Evolutionary conservation across 2,113 vertebrate species (phyloP).

Genomic region (Trematocara zebra): DNA sequence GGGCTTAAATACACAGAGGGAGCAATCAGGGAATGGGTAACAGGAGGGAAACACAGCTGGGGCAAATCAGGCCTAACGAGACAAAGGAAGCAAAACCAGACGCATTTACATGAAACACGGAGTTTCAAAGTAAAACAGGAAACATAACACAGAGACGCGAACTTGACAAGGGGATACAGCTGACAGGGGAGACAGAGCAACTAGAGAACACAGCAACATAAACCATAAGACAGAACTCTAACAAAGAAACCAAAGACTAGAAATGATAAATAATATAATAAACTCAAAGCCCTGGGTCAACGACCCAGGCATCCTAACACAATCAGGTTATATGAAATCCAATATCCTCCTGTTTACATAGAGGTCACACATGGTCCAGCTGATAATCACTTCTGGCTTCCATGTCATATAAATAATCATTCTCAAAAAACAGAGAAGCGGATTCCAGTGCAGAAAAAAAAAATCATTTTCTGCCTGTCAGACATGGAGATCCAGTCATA

Average conservation of each 20-base stretch:
- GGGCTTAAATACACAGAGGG: not conserved
- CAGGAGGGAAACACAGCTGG: not conserved
- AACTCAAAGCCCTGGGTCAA: not conserved
- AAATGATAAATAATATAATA: not conserved
- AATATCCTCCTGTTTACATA: constrained; percentile 27
- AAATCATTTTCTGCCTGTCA: constrained; percentile 20
- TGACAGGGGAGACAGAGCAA: not conserved
- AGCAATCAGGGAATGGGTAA: not conserved
- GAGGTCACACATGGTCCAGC: constrained; percentile 28
- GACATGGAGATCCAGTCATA: constrained; percentile 24
- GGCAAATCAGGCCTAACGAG: not conserved
- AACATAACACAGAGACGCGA: rapidly evolving
- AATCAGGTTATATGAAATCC: constrained; percentile 3
- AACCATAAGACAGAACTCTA: not conserved
- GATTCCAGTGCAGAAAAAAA: constrained; percentile 1
- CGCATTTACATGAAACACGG: rapidly evolving
- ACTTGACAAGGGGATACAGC: not conserved
- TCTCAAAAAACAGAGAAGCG: not conserved
- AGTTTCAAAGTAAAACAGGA: not conserved
- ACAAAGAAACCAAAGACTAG: not conserved
- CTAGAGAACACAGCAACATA: not conserved
- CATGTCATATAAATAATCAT: constrained; percentile 31
- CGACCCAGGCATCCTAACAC: not conserved
- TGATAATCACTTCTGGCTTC: constrained; percentile 23
- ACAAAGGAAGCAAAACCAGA: not conserved